Evolutionary conservation across 2,888 invertebrate species (phyloP), one percentile per base, ranked within the genome.

Genomic region (Eugnorisma glareosa): DNA sequence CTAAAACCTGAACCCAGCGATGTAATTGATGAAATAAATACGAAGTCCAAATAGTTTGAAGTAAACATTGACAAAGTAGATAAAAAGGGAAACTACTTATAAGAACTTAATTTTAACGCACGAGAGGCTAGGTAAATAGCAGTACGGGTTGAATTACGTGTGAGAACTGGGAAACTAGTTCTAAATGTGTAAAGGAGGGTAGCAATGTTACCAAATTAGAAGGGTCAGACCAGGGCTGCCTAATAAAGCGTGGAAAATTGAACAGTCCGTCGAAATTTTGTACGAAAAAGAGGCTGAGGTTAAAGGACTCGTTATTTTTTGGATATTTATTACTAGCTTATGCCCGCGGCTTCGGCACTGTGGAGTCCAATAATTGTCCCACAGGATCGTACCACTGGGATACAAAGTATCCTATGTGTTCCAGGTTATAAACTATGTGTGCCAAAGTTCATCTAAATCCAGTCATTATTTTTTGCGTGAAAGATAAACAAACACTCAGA

Each of bases 191-290:
- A 86, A 81, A 59, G 43, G 67, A 72, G 83, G 79, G 81, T 83
- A 79, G 74, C 73, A 75, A 76, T 72, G 76, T 75, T 84, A 80
- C 81, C 79, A 87, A 88, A 88, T 88, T 88, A 87, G 88, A 77
- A 86, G 84, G 88, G 88, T 88, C 88, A 86, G 85, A 76, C 57
- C 61, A 77, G 68, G 83, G 75, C 71, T 74, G 78, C 68, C 81
- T 83, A 83, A 87, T 88, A 87, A 84, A 87, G 79, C 83, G 84
- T 87, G 82, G 86, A 88, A 88, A 83, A 88, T 86, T 88, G 77
- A 85, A 82, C 77, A 82, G 66, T 75, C 73, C 63, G 72, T 61
- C 79, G 81, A 84, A 88, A 88, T 85, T 86, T 83, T 81, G 77
- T 75, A 73, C 61, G 54, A 71, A 81, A 81, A 86, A 64, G 24